phyloP scores from a whole-genome alignment of 2,113 vertebrate genomes.

The Lontra canadensis region DNA sequence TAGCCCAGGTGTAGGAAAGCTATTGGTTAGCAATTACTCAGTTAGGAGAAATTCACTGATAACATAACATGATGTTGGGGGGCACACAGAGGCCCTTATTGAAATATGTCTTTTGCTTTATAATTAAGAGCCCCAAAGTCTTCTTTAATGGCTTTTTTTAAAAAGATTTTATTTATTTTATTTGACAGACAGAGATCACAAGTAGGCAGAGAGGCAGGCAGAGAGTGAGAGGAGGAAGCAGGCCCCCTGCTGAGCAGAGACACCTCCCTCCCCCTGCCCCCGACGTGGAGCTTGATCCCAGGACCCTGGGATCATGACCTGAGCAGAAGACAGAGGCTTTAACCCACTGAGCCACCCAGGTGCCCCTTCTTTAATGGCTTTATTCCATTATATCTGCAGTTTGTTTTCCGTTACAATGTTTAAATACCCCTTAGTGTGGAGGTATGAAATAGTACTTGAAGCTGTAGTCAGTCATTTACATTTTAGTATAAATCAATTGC shows the following conservation, averaged over 20 bases:
- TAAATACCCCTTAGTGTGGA: background rate
- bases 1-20: background rate
- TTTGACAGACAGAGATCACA: too few relatives aligned
- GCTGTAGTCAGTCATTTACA: background rate
- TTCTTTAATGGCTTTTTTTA: background rate
- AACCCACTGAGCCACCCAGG: too few relatives aligned
- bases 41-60: background rate
- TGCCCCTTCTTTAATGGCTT: background rate
- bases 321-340: too few relatives aligned
- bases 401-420: background rate
- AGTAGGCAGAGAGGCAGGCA: too few relatives aligned
- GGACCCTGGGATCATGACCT: too few relatives aligned
- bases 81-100: background rate
- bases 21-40: background rate
- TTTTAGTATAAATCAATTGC: conserved; percentile 2
- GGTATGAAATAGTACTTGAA: background rate
- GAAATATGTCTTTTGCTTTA: background rate
- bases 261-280: too few relatives aligned
- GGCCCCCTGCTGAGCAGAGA: too few relatives aligned
- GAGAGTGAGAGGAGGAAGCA: too few relatives aligned
- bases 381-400: background rate
- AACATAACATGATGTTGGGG: background rate
- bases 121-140: background rate
- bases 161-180: too few relatives aligned
- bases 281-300: too few relatives aligned